Base-by-base conservation (phyloP, 2,888 invertebrate species). In the Anarsia innoxiella region DNA sequence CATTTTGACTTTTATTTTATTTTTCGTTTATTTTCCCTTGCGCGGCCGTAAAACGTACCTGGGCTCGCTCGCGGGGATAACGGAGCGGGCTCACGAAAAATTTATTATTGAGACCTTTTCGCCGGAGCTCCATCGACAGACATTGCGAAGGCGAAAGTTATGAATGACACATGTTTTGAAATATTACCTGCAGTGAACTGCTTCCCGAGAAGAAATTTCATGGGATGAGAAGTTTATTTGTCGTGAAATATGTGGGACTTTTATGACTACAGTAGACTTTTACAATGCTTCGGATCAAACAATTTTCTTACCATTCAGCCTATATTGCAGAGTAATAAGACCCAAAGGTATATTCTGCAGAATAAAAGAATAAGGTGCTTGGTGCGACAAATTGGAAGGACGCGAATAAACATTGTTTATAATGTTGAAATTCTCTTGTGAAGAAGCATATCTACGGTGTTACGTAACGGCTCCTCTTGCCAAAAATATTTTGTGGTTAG, bases 151-250 rank as follows among this genome's bases (percentile, higher is more conserved):
- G 82, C 68, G 73, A 80, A 84, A 84, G 79, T 84, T 84, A 83
- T 83, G 83, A 84, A 84, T 83, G 83, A 84, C 83, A 83, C 79
- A 82, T 84, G 83, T 84, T 84, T 84, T 83, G 84, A 84, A 83
- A 84, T 83, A 84, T 84, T 80, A 79, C 83, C 80, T 78, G 77
- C 76, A 80, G 67, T 74, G 72, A 78, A 78, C 77, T 74, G 74
- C 76, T 76, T 60, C 71, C 67, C 61, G 59, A 64, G 66, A 70
- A 75, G 69, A 70, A 72, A 76, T 77, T 80, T 79, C 76, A 75
- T 74, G 59, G 71, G 76, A 79, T 75, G 73, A 76, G 80, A 80
- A 82, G 82, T 84, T 84, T 82, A 83, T 82, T 82, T 79, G 79
- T 80, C 80, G 69, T 80, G 78, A 80, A 80, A 83, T 80, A 79